Percentiles rank a stretch among this genome's conserved stretches.
Evolutionary conservation across 2,888 invertebrate species (phyloP).

Genomic region (Mycalesis mineus): DNA sequence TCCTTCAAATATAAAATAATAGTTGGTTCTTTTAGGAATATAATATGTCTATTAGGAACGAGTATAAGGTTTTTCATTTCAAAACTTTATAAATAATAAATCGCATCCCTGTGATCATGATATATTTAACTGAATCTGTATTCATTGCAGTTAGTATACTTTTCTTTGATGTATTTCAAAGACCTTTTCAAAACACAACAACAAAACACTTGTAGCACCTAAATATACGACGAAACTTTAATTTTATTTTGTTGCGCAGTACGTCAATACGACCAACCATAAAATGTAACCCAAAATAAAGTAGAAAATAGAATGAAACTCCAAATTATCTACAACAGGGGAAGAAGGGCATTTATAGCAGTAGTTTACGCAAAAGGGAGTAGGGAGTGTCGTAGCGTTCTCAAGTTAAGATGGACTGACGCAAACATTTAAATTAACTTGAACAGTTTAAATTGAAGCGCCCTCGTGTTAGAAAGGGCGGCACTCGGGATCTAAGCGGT

Average conservation of each 20-base stretch:
- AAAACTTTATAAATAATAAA: too few species aligned
- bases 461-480: conserved; percentile 51
- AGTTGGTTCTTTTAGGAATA: too few species aligned
- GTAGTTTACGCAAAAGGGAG: conserved; percentile 3
- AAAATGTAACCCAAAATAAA: background rate
- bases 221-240: conserved; percentile 3
- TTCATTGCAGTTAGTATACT: too few species aligned
- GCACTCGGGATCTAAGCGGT: conserved; percentile 36
- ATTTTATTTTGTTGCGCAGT: background rate
- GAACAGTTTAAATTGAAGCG: conserved; percentile 69
- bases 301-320: conserved; percentile 6
- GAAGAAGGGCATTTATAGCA: conserved; percentile 5
- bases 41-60: too few species aligned
- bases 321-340: conserved; percentile 1
- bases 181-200: background rate
- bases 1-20: too few species aligned
- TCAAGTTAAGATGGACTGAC: conserved; percentile 44
- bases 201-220: background rate
- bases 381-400: background rate
- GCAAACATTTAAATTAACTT: conserved; percentile 71
- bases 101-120: too few species aligned
- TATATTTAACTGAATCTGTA: too few species aligned
- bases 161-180: background rate
- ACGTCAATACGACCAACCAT: background rate
- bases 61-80: too few species aligned